These are phyloP conservation scores for Nemotelus pantherinus DNA, from an alignment of 2,888 invertebrate genomes.

Conservation along the genomic window DNA sequence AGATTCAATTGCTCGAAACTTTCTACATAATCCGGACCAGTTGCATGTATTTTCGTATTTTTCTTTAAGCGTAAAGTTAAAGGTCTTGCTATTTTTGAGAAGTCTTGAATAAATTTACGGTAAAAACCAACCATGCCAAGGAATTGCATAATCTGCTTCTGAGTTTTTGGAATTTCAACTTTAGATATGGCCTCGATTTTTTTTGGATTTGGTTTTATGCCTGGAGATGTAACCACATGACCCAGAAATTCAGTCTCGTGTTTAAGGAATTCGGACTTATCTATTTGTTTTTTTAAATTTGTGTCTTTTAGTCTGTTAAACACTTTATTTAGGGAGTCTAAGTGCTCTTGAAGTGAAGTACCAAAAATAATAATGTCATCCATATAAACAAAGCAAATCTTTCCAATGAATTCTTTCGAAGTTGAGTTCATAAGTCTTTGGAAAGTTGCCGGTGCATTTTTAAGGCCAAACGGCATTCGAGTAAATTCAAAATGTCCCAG, in stretches of 20 bases:
- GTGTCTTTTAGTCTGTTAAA: not conserved
- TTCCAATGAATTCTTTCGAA: not conserved
- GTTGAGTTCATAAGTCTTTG: not conserved
- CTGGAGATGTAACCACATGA: constrained; percentile 55
- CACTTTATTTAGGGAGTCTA: not conserved
- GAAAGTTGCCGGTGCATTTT: not conserved
- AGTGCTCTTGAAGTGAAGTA: not conserved
- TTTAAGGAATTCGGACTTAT: too few species aligned
- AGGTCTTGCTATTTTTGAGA: constrained; percentile 26
- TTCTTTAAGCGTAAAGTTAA: not conserved
- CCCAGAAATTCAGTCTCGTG: constrained; percentile 51
- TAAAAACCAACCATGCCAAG: constrained; percentile 44
- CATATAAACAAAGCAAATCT: not conserved
- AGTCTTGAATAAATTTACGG: constrained; percentile 30
- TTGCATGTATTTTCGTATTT: not conserved
- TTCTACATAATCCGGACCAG: not conserved
- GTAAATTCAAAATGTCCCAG: not conserved
- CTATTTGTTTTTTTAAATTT: too few species aligned
- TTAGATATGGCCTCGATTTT: constrained; percentile 54
- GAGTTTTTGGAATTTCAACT: constrained; percentile 52
- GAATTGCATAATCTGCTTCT: constrained; percentile 54
- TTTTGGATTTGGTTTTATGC: constrained; percentile 55
- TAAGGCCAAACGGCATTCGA: not conserved
- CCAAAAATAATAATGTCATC: not conserved
- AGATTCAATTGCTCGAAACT: not conserved